These are phyloP conservation scores for Aulostomus chinensis DNA, from an alignment of 2,797 vertebrate genomes.

Conservation along the genomic window DNA sequence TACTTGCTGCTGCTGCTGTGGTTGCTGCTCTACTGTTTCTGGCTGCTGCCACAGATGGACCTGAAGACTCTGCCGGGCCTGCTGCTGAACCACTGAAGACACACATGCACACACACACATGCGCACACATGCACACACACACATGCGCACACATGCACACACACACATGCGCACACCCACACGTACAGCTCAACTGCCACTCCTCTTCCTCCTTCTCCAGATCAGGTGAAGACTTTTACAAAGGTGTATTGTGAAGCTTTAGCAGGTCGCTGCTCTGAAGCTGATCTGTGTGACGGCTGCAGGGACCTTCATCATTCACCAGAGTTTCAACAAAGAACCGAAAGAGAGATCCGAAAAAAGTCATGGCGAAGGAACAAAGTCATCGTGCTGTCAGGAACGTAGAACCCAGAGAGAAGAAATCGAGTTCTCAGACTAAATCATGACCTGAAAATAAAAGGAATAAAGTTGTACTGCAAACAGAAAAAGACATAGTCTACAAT, in stretches of 20 bases:
- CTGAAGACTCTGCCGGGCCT: constrained; percentile 73
- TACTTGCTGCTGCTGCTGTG: constrained; percentile 89
- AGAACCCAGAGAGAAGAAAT: too few relatives aligned
- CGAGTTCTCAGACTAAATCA: too few relatives aligned
- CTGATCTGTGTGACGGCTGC: too few relatives aligned
- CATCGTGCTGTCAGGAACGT: too few relatives aligned
- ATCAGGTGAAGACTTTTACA: constrained; percentile 40
- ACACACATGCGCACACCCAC: constrained; percentile 7
- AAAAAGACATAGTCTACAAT: too few relatives aligned
- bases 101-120: constrained; percentile 11
- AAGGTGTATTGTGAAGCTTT: constrained; percentile 17
- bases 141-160: constrained; percentile 4
- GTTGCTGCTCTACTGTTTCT: constrained; percentile 90
- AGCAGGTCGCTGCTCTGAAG: too few relatives aligned
- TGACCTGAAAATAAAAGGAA: too few relatives aligned
- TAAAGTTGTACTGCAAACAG: too few relatives aligned
- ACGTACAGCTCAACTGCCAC: constrained; percentile 44
- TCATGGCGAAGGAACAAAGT: too few relatives aligned
- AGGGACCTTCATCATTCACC: too few relatives aligned
- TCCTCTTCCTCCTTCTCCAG: constrained; percentile 8
- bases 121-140: background rate
- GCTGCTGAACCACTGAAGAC: constrained; percentile 63
- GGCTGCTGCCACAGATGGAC: constrained; percentile 91
- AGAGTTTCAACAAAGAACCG: too few relatives aligned
- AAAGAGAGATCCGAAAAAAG: too few relatives aligned